These are phyloP conservation scores for Dissostichus mawsoni DNA, from an alignment of 2,113 vertebrate genomes.

Conservation along the genomic window DNA sequence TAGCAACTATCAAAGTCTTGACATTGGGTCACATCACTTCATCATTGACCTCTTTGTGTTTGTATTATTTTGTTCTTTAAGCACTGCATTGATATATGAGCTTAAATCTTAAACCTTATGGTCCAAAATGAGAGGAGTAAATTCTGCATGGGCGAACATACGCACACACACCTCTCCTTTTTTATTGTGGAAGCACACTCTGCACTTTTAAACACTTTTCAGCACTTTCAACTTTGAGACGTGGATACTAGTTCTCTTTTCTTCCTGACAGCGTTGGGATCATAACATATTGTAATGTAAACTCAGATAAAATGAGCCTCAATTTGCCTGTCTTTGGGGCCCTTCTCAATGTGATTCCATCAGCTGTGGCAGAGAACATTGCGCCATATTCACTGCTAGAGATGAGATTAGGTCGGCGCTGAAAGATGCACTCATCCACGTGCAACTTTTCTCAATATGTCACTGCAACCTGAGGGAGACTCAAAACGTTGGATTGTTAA, in stretches of 20 bases:
- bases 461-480: conserved; percentile 24
- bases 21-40: not conserved
- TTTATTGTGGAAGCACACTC: not conserved
- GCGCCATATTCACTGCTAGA: conserved; percentile 42
- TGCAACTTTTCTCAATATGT: conserved; percentile 39
- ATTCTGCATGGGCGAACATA: no score
- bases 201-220: conserved; percentile 13
- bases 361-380: conserved; percentile 42
- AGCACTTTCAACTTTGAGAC: conserved; percentile 14
- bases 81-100: not conserved
- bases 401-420: conserved; percentile 50
- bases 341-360: conserved; percentile 53
- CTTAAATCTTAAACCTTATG: no score
- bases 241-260: not conserved
- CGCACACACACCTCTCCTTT: not conserved
- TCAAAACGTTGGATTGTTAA: conserved; percentile 29
- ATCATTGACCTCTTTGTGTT: not conserved
- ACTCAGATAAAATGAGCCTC: conserved; percentile 52
- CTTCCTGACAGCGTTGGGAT: conserved; percentile 33
- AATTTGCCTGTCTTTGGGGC: conserved; percentile 43
- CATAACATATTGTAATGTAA: conserved; percentile 52
- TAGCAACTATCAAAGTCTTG: not conserved
- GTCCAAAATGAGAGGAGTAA: no score
- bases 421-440: conserved; percentile 53
- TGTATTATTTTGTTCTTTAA: not conserved